These are phyloP conservation scores for Benthosema pterotum DNA, from an alignment of 2,797 vertebrate species.

Conservation along the genomic window DNA sequence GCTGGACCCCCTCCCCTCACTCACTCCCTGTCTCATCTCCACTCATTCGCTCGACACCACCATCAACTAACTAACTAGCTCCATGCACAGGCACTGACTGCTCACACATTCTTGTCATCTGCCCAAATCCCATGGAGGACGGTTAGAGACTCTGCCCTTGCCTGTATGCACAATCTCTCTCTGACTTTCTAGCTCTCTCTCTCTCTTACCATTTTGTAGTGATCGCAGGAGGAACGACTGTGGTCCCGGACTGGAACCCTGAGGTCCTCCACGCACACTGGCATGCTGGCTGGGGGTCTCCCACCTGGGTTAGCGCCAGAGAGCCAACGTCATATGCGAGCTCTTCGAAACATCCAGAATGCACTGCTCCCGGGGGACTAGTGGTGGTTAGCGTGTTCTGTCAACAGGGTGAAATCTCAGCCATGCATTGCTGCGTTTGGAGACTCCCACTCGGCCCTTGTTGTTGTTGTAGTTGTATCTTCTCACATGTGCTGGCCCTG, in stretches of 20 bases:
- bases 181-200: background rate
- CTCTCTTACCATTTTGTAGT: conserved; percentile 89
- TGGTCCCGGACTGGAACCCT: conserved; percentile 81
- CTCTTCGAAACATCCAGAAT: conserved; percentile 26
- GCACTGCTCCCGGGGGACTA: conserved; percentile 18
- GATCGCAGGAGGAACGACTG: conserved; percentile 85
- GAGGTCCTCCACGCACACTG: conserved; percentile 68
- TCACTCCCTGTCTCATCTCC: conserved; percentile 8
- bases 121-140: too few relatives aligned
- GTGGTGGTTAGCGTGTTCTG: conserved; percentile 44
- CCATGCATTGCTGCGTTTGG: conserved; percentile 45
- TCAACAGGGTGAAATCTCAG: conserved; percentile 84
- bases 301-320: too few relatives aligned
- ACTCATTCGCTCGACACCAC: background rate
- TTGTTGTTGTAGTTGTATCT: background rate
- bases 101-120: too few relatives aligned
- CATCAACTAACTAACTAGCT: too few relatives aligned
- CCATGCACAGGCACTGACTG: too few relatives aligned
- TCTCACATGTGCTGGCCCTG: conserved; percentile 23
- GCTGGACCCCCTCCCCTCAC: conserved; percentile 51
- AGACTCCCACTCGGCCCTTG: conserved; percentile 20
- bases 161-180: background rate
- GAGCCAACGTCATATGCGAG: too few relatives aligned
- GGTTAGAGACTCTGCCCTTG: too few relatives aligned
- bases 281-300: conserved; percentile 71